phyloP scores from a whole-genome alignment of 1,140 invertebrate genomes.

The Trypoxylus dichotomus region DNA sequence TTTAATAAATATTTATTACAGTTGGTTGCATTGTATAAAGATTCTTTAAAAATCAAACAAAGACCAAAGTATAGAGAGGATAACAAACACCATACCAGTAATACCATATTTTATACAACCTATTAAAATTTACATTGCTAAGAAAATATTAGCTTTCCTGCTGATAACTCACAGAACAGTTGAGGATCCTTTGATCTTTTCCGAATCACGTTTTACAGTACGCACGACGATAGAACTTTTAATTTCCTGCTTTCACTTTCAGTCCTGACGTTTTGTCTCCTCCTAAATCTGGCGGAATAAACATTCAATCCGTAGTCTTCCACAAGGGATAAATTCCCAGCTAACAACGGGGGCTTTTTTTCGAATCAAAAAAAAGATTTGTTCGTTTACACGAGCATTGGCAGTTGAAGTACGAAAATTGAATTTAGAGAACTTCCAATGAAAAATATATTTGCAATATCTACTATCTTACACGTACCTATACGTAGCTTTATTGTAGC shows the following conservation, averaged over 20 bases:
- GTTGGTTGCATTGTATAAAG: too few relatives aligned
- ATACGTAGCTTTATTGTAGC: too few relatives aligned
- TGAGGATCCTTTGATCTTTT: conserved; percentile 4
- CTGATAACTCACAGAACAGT: neutral
- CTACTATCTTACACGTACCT: too few relatives aligned
- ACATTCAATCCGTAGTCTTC: neutral
- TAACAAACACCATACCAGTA: neutral
- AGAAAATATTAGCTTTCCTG: neutral
- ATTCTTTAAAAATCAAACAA: too few relatives aligned
- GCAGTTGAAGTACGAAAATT: neutral
- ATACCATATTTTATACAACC: neutral
- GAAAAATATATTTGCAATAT: too few relatives aligned
- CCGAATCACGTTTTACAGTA: conserved; percentile 6
- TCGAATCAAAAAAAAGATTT: neutral
- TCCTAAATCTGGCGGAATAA: neutral
- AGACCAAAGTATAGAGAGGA: too few relatives aligned
- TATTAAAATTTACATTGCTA: neutral
- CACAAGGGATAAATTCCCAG: neutral
- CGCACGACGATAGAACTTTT: neutral
- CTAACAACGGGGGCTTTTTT: neutral
- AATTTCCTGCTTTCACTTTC: conserved; percentile 18
- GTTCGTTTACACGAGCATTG: neutral
- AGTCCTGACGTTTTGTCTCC: neutral
- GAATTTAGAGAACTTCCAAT: too few relatives aligned
- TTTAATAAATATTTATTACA: too few relatives aligned